phyloP scores from a whole-genome alignment of 1,140 invertebrate genomes.

The Portunus trituberculatus region DNA sequence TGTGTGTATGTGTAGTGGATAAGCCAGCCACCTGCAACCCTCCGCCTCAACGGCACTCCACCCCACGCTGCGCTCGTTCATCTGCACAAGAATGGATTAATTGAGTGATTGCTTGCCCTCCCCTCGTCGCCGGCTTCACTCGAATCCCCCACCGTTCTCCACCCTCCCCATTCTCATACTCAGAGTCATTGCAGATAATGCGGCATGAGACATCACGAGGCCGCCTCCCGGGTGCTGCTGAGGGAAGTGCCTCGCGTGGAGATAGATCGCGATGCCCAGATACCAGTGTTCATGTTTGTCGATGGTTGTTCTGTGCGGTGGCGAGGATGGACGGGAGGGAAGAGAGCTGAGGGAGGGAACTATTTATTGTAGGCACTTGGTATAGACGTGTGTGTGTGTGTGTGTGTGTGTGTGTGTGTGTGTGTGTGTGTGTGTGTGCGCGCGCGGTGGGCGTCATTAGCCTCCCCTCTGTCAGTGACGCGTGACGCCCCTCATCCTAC shows the following conservation, averaged over 20 bases:
- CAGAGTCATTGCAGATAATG: neutral
- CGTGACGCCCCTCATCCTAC: constrained; percentile 24
- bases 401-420: constrained; percentile 42
- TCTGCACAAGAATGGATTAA: constrained; percentile 22
- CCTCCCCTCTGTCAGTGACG: constrained; percentile 26
- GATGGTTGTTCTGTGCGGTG: neutral
- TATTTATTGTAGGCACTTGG: neutral
- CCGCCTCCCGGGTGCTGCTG: neutral
- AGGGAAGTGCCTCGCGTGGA: neutral
- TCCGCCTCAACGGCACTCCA: neutral
- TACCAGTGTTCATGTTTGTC: neutral
- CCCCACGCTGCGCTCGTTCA: neutral
- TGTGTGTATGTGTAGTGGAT: no score
- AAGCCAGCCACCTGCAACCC: neutral
- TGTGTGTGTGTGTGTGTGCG: constrained; percentile 42
- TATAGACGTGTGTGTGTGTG: constrained; percentile 39
- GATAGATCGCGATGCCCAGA: neutral
- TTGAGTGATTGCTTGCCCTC: neutral
- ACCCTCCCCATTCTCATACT: neutral
- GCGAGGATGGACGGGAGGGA: neutral
- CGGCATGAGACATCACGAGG: neutral
- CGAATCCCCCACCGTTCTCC: neutral
- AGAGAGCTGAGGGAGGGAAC: neutral
- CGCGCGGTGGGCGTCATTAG: neutral
- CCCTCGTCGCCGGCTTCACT: neutral